A percentile compares a stretch with the other conserved stretches of the same genome.
Evolutionary conservation across 2,113 vertebrate species (phyloP).

Genomic region (Ibidorhyncha struthersii): DNA sequence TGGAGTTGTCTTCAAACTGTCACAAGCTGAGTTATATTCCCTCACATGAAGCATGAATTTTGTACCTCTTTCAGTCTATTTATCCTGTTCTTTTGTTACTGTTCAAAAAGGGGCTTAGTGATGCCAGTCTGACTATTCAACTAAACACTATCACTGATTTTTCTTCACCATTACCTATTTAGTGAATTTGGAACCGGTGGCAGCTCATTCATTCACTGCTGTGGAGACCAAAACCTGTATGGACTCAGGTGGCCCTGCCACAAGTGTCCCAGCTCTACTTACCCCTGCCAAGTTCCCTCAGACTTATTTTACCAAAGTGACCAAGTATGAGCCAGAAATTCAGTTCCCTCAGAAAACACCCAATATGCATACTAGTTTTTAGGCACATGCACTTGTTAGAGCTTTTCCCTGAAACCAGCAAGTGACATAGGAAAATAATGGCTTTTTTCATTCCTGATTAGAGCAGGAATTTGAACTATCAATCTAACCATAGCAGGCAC

Average conservation of each 20-base stretch:
- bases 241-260: not conserved
- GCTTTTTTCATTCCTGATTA: not conserved
- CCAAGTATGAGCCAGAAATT: not conserved
- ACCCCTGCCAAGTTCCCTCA: not conserved
- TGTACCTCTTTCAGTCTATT: not conserved
- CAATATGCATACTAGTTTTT: not conserved
- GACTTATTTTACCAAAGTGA: not conserved
- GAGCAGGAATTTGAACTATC: not conserved
- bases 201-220: not conserved
- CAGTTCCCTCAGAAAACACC: not conserved
- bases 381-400: not conserved
- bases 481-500: not conserved
- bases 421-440: not conserved
- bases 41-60: not conserved
- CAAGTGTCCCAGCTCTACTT: not conserved
- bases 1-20: not conserved
- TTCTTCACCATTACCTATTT: not conserved
- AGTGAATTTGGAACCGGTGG: not conserved
- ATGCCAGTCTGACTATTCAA: not conserved
- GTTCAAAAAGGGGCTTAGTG: not conserved
- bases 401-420: not conserved
- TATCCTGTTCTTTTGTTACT: not conserved
- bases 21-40: not conserved
- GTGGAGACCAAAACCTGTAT: not conserved
- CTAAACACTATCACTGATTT: not conserved